Evolutionary conservation across 2,888 invertebrate species (phyloP), one percentile per base, ranked within the genome.

Genomic region (Melitaea athalia): DNA sequence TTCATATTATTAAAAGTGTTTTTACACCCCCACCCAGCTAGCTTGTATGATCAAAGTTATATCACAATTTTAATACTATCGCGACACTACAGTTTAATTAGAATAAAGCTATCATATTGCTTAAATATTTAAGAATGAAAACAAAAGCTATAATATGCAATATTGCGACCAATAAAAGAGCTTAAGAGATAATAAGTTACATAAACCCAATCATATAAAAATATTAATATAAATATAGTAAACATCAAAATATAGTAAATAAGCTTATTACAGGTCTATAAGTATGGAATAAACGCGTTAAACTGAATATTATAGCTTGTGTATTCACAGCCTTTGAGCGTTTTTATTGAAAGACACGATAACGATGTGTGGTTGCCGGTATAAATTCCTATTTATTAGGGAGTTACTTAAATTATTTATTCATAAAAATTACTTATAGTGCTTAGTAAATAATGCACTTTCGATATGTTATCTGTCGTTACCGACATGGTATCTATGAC

Each of bases 1-100:
- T 10, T 6, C 15, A 3, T 15, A 57, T 61, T 33, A 61, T 65
- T 69, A 64, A 69, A 69, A 72, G 72, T 72, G 72, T 71, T 72
- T 70, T 64, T 45, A 42, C 38, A 38, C 45, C 33, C 57, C 15
- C 42, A 63, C 70, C 74, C 71, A 70, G 70, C 72, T 71, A 70
- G 69, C 72, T 55, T 52, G 7, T 72, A 71, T 59, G 3, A 57
- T 64, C 33, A 14, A 33, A 17, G 47, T 52, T 53, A 31, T 62
- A 64, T 64, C 64, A 70, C 64, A n/a, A 33, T 55, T 67, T 45
- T 43, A 67, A 49, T 47, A 61, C 8, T 68, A 65, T 68, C 14
- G 63, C 59, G 49, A 71, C 68, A 68, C 65, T 64, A 61, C 45
- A 42, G 17, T 70, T 70, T n/a, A 7, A 42, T 66, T 61, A 57